These are phyloP conservation scores for Paradisaea rubra DNA, from an alignment of 2,113 vertebrate genomes.

Conservation along the genomic window DNA sequence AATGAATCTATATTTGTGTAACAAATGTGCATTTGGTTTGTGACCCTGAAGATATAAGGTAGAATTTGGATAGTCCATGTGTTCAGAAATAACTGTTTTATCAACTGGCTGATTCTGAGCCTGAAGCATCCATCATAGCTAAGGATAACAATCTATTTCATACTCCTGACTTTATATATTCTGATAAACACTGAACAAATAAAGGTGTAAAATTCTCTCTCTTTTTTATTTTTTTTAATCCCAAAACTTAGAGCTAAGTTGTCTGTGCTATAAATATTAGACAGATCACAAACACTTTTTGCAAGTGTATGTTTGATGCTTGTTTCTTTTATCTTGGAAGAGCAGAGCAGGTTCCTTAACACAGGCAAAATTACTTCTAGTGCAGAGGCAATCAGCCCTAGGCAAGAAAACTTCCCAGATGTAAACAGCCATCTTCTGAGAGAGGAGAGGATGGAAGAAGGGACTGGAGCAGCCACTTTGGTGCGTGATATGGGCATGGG, in stretches of 20 bases:
- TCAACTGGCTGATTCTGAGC: background rate
- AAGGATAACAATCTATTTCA: slow-evolving; percentile 12
- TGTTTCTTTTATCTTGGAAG: background rate
- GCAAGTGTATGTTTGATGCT: background rate
- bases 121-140: background rate
- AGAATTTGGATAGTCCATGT: background rate
- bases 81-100: slow-evolving; percentile 2
- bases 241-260: background rate
- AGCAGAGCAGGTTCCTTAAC: background rate
- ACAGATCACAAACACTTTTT: background rate
- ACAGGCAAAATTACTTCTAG: background rate
- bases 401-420: background rate
- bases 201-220: background rate
- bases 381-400: background rate
- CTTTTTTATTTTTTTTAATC: background rate
- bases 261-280: background rate
- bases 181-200: slow-evolving; percentile 21
- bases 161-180: background rate
- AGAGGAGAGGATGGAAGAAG: background rate
- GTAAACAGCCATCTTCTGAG: background rate
- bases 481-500: fast-evolving
- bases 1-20: slow-evolving; percentile 33
- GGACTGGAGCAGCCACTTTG: background rate
- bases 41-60: slow-evolving; percentile 10
- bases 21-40: slow-evolving; percentile 8